Conservation (phyloP, 2,113 vertebrate species). For the Genyomyrus donnyi region DNA sequence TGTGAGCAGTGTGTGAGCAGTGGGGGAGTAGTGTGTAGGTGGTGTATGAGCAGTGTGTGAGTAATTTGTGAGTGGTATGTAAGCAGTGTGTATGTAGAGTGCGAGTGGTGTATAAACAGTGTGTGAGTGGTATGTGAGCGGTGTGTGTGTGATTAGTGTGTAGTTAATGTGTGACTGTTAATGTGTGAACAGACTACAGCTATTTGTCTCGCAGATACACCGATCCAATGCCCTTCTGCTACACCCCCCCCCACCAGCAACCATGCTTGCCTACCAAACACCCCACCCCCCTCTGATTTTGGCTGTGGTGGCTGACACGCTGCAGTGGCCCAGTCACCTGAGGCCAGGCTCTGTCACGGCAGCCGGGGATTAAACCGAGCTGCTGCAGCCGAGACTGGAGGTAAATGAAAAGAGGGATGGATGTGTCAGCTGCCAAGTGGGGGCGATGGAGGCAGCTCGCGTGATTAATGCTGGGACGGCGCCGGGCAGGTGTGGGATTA, state of each 20-base stretch:
- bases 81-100: background rate
- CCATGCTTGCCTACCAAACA: background rate
- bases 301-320: background rate
- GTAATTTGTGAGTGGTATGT: background rate
- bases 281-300: background rate
- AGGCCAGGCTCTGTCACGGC: background rate
- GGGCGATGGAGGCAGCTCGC: background rate
- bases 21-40: no score
- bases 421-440: background rate
- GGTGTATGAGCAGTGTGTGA: background rate
- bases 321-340: background rate
- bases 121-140: background rate
- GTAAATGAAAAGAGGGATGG: background rate
- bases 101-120: background rate
- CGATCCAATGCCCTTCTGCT: background rate
- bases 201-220: background rate
- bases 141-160: background rate
- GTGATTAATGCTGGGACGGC: background rate
- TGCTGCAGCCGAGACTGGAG: background rate
- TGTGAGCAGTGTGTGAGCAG: background rate
- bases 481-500: background rate
- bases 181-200: background rate
- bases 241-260: background rate
- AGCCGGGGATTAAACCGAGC: background rate
- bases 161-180: no score